phyloP scores from a whole-genome alignment of 1,140 invertebrate species.

The Trichogramma pretiosum region DNA sequence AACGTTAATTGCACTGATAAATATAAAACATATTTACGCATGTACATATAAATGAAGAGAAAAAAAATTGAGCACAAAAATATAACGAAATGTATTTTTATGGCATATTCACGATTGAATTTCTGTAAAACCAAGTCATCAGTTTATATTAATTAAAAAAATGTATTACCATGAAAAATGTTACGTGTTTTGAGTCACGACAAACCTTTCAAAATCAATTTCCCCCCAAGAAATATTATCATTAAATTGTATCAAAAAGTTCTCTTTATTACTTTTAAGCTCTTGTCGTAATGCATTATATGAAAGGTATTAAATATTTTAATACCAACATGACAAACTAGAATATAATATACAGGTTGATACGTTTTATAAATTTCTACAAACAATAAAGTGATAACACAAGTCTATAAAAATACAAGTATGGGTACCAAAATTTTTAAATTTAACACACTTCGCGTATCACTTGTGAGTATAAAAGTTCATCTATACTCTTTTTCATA shows the following conservation, averaged over 20 bases:
- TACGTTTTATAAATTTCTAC: conserved; percentile 28
- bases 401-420: conserved; percentile 42
- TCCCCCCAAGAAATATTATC: too few relatives aligned
- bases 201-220: too few relatives aligned
- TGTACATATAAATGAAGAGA: conserved; percentile 9
- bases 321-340: conserved; percentile 25
- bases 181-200: too few relatives aligned
- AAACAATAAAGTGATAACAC: conserved; percentile 35
- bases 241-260: too few relatives aligned
- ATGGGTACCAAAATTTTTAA: conserved; percentile 35
- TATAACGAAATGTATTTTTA: conserved; percentile 5
- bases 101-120: conserved; percentile 1
- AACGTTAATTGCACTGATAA: conserved; percentile 7
- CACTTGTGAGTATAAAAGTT: conserved; percentile 19
- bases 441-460: conserved; percentile 15
- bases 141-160: conserved; percentile 17
- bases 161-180: conserved; percentile 15
- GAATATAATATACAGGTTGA: conserved; percentile 30
- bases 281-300: conserved; percentile 7
- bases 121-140: conserved; percentile 12
- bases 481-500: conserved; percentile 16
- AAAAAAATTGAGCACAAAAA: conserved; percentile 8
- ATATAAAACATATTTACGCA: too few relatives aligned
- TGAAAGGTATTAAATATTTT: conserved; percentile 6
- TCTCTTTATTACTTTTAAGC: conserved; percentile 9